Evolutionary conservation across 2,797 vertebrate species (phyloP).

Genomic region (Cottoperca gobio): DNA sequence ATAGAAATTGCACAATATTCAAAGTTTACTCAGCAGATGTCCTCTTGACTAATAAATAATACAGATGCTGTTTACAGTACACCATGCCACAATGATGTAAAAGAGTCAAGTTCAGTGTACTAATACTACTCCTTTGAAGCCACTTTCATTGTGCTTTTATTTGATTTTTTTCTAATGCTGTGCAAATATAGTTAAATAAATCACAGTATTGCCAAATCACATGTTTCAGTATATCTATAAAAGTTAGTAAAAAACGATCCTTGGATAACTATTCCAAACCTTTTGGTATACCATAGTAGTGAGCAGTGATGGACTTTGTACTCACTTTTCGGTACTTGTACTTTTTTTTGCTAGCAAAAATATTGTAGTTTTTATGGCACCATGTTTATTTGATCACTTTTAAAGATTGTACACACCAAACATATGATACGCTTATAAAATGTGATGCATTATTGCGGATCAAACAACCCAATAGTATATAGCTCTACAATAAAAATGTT

Average conservation of each 20-base stretch:
- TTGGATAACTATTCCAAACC: neutral
- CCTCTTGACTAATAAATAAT: slow-evolving; percentile 5
- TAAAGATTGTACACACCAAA: too few relatives aligned
- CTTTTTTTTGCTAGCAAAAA: neutral
- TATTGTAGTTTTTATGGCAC: neutral
- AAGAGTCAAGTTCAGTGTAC: neutral
- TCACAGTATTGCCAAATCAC: neutral
- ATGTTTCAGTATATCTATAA: neutral
- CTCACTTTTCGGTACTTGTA: fast-evolving
- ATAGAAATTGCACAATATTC: slow-evolving; percentile 10
- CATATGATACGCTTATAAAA: too few relatives aligned
- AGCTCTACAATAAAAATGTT: too few relatives aligned
- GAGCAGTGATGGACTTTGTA: neutral
- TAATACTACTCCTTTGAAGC: neutral
- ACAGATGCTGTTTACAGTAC: neutral
- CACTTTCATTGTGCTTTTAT: neutral
- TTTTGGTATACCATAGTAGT: neutral
- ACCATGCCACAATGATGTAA: neutral
- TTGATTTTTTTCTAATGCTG: fast-evolving
- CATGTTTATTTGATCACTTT: neutral
- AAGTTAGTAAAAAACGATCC: neutral
- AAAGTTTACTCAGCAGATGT: neutral
- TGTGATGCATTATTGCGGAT: neutral
- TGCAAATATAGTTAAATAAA: neutral
- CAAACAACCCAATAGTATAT: neutral